Conservation (phyloP, 2,113 vertebrate species). For the cat (Felis catus) region DNA sequence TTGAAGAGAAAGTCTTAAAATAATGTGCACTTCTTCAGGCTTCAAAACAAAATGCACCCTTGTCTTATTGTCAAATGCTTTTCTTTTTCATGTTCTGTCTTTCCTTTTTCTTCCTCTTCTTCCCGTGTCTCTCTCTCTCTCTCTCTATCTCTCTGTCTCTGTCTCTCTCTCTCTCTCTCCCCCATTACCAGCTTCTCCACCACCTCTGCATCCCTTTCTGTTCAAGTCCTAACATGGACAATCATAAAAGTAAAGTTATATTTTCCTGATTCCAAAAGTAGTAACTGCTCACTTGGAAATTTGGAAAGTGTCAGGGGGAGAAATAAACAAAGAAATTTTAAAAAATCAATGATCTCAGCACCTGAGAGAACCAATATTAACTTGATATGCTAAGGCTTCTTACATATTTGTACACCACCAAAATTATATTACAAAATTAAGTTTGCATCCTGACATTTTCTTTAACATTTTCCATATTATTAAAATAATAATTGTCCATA, state of each 20-base stretch:
- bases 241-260: not conserved
- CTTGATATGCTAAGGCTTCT: not conserved
- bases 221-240: not conserved
- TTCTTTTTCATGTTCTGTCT: not conserved
- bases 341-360: not conserved
- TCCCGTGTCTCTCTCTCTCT: not conserved
- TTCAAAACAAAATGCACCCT: not conserved
- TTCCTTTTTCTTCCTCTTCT: not conserved
- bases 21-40: fast-evolving
- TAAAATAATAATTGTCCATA: not conserved
- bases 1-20: not conserved
- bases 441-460: not conserved
- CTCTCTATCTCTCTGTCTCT: too few species aligned
- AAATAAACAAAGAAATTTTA: not conserved
- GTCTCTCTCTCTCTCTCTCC: too few species aligned
- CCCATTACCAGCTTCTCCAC: not conserved
- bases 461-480: not conserved
- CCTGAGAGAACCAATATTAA: not conserved
- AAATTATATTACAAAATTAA: not conserved
- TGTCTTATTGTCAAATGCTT: not conserved
- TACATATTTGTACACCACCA: not conserved
- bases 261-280: not conserved
- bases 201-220: not conserved
- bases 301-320: not conserved
- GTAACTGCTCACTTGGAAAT: not conserved